Base-by-base conservation (phyloP, 2,888 invertebrate species). In the Xylota sylvarum region DNA sequence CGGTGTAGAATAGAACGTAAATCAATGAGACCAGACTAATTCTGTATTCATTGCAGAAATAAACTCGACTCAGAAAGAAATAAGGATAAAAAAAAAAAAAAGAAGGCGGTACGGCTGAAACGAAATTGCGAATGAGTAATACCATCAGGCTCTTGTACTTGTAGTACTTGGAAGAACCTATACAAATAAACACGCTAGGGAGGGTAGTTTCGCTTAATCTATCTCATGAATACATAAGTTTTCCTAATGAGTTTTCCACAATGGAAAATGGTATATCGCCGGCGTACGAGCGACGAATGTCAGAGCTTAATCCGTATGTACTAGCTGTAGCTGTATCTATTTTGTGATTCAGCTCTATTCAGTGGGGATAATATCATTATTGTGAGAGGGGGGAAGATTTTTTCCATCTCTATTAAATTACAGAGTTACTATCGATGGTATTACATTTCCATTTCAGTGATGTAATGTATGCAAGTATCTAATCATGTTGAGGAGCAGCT, bases 141-240 rank as follows among this genome's bases (percentile, higher is more conserved):
- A 30, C 60, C 69, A 60, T 69, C 40, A 60, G 43, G 52, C 5
- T 52, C 23, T 27, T 27, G 37, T 52, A 67, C 30, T 37, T 32
- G 14, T 43, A 40, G 64, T 52, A 37, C 35, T 52, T 0, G 2
- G 10, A 7, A 46, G 46, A 65, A 35, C 27, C n/a, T 35, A 12
- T 35, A 37, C 46, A 60, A 60, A 60, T 50, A 69, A 32, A 17
- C 37, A 58, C 30, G 23, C 50, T 30, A 43, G 19, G 52, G 43
- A 67, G 62, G 76, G 78, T 48, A 69, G 69, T 74, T 23, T 74
- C 60, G 23, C 46, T 74, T 79, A 84, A 79, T 84, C 79, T 84
- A 79, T 84, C 69, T 79, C 84, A 79, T 79, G 79, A 84, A 84
- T 84, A 79, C 74, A 65, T 84, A 84, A 79, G 79, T 84, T 84